These are phyloP conservation scores for Cliona cf. orientalis DNA, from an alignment of 37 sponge, comb jelly and placozoan genomes.

Conservation along the genomic window DNA sequence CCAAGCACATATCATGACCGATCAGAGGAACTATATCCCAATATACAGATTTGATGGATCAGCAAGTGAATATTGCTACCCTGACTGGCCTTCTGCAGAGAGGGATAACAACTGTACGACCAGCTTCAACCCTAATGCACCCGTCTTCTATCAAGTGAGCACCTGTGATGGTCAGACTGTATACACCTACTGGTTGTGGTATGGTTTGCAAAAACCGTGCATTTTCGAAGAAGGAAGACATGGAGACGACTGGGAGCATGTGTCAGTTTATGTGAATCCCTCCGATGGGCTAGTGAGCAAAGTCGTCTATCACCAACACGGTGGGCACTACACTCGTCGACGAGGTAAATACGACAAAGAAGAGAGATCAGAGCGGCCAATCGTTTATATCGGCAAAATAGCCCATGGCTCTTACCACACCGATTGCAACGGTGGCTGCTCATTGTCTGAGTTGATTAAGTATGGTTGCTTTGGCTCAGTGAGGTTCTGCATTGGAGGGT, in stretches of 20 bases:
- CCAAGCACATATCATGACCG: background rate
- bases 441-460: background rate
- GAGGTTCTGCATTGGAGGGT: background rate
- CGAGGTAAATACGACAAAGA: background rate
- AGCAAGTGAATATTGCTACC: background rate
- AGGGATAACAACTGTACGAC: background rate
- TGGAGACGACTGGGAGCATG: background rate
- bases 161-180: background rate
- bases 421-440: background rate
- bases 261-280: background rate
- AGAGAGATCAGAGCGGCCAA: background rate
- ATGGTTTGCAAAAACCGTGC: background rate
- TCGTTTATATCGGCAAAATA: background rate
- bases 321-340: background rate
- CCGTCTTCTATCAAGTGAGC: background rate
- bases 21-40: background rate
- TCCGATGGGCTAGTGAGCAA: background rate
- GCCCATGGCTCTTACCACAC: background rate
- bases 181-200: background rate
- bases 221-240: background rate
- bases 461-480: background rate
- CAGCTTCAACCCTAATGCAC: background rate
- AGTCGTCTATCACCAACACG: background rate
- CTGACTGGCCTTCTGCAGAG: background rate
- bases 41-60: background rate